Base-by-base conservation (phyloP, 2,888 invertebrate species). In the Junonia oenone region DNA sequence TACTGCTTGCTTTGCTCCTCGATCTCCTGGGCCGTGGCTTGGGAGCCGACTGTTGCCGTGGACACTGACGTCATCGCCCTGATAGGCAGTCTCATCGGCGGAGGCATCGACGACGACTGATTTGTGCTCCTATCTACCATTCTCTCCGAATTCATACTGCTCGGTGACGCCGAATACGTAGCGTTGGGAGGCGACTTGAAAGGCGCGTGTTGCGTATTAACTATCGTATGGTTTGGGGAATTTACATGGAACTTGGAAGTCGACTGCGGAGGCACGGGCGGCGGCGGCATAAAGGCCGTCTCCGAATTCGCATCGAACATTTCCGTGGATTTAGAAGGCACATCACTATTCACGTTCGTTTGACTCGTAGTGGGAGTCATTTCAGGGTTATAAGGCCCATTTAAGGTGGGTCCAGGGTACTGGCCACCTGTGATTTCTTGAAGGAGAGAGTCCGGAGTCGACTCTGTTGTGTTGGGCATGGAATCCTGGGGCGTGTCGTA, bases 1-100 rank as follows among this genome's bases (percentile, higher is more conserved):
- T 95, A 96, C 85, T 95, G 95, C 70, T 93, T 92, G 78, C 92
- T 93, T 72, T 94, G 94, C 58, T 93, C 93, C 58, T 92, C 91
- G 45, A 92, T 92, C 50, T 92, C 93, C 73, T 92, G 78, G 73
- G 93, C 69, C 67, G 92, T 68, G 68, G 86, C 80, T 78, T 92
- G 73, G 0, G 86, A 85, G 58, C 83, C 88, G 11, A 89, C 91
- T 55, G 89, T 81, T 63, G 91, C 77, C 49, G 91, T 84, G 63
- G 81, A 66, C 0, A 83, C 85, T 0, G 84, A 78, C 1, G 74
- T 67, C 2, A 71, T 68, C 8, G 81, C 73, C 50, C 87, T 63
- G 15, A 77, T 59, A 0, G 87, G 87, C 17, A 84, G 64, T 33
- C 83, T 75, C 67, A 78, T 68, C 0, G 87, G 88, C 2, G 87